These are phyloP conservation scores for Macroglossus sobrinus DNA, from an alignment of 2,113 vertebrate genomes.

Conservation along the genomic window DNA sequence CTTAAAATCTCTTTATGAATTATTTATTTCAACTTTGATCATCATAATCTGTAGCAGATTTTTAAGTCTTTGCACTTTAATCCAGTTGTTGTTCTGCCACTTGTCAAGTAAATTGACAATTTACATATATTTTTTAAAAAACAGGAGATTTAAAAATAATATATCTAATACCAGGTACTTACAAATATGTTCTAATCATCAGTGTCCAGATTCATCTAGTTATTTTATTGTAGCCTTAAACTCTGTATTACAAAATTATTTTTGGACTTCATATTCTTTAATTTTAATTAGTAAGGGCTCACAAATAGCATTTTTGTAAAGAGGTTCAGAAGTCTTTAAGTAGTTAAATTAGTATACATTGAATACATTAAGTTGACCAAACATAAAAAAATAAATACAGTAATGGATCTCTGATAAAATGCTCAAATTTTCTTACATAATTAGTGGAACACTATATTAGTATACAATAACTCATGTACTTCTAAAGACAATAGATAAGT, in stretches of 20 bases:
- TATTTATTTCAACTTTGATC: background rate
- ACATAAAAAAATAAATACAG: background rate
- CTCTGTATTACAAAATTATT: background rate
- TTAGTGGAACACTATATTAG: background rate
- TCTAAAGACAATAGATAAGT: background rate
- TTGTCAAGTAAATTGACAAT: background rate
- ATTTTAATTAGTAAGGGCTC: background rate
- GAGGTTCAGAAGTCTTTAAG: background rate
- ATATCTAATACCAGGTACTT: background rate
- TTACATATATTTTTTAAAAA: background rate
- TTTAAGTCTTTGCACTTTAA: background rate
- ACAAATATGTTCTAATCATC: background rate
- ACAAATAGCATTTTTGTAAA: background rate
- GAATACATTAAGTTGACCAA: background rate
- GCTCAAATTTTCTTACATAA: background rate
- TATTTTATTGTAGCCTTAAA: conserved; percentile 7
- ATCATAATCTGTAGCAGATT: background rate
- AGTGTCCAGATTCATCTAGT: background rate
- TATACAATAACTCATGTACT: background rate
- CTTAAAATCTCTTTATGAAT: background rate
- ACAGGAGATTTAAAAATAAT: background rate
- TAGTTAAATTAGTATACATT: background rate
- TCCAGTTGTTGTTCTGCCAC: background rate
- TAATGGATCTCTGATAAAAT: background rate
- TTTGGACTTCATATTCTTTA: background rate